phyloP scores from a whole-genome alignment of 2,888 invertebrate genomes.

The Junonia oenone region DNA sequence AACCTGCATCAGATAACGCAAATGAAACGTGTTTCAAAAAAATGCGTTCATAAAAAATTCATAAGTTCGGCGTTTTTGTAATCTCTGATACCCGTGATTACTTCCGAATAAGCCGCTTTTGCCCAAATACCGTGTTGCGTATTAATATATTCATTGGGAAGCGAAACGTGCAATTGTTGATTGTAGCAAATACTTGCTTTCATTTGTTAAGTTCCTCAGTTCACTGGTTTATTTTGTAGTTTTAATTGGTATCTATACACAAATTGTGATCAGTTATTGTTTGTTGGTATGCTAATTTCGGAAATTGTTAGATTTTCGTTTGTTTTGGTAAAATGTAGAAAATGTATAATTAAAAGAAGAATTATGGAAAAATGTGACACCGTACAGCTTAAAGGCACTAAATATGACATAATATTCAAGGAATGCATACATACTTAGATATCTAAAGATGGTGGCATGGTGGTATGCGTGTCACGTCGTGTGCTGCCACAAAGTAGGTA shows the following conservation, averaged over 20 bases:
- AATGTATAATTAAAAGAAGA: too few relatives aligned
- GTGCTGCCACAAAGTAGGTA: too few relatives aligned
- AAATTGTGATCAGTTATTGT: too few relatives aligned
- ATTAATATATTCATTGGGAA: constrained; percentile 6
- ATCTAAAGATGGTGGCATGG: too few relatives aligned
- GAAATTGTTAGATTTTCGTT: neutral
- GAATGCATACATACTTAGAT: too few relatives aligned
- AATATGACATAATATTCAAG: too few relatives aligned
- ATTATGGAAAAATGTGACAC: too few relatives aligned
- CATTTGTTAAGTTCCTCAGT: too few relatives aligned
- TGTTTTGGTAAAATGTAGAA: too few relatives aligned
- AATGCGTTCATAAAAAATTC: constrained; percentile 11
- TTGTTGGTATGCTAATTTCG: neutral
- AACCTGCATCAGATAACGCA: constrained; percentile 5
- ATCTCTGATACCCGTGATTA: constrained; percentile 8
- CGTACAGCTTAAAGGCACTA: too few relatives aligned
- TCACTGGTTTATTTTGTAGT: neutral
- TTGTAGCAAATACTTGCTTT: neutral
- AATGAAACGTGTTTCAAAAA: constrained; percentile 11
- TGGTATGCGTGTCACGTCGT: too few relatives aligned
- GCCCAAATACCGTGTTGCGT: neutral
- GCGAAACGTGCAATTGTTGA: constrained; percentile 5
- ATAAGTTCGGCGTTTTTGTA: constrained; percentile 5
- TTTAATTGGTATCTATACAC: neutral
- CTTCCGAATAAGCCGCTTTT: constrained; percentile 8